These are phyloP conservation scores for Phenganax stokvisi DNA, from an alignment of 92 coral and sea anemone species.

Conservation along the genomic window DNA sequence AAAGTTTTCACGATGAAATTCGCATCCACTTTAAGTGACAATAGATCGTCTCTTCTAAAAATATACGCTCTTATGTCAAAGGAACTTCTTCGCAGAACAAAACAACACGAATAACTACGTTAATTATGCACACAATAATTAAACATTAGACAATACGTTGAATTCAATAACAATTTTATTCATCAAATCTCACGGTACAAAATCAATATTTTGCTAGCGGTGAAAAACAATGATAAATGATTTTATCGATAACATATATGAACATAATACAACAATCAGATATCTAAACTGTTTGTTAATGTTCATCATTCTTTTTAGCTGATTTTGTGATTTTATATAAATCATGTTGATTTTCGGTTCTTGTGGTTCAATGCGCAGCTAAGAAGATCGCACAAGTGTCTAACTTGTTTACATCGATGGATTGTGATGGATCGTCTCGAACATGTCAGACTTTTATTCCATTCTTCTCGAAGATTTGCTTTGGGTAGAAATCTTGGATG, in stretches of 20 bases:
- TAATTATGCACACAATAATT: neutral
- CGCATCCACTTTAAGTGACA: too few relatives aligned
- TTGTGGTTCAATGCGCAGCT: neutral
- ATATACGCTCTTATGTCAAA: too few relatives aligned
- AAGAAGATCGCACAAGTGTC: neutral
- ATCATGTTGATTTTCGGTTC: neutral
- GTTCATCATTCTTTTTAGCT: neutral
- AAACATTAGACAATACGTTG: neutral
- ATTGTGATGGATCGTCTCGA: too few relatives aligned
- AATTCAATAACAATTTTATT: constrained; percentile 14
- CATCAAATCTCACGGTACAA: constrained; percentile 1
- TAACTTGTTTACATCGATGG: neutral
- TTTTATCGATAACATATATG: neutral
- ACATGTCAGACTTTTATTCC: too few relatives aligned
- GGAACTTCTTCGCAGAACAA: neutral
- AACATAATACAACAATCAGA: neutral
- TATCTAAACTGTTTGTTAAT: neutral
- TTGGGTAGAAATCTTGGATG: too few relatives aligned
- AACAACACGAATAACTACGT: neutral
- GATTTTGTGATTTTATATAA: neutral
- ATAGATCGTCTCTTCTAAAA: too few relatives aligned
- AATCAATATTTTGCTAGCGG: neutral
- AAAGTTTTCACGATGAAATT: too few relatives aligned
- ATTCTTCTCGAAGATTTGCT: too few relatives aligned
- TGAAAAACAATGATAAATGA: neutral